Evolutionary conservation across 2,797 vertebrate species (phyloP).

Genomic region (Gallirallus australis): DNA sequence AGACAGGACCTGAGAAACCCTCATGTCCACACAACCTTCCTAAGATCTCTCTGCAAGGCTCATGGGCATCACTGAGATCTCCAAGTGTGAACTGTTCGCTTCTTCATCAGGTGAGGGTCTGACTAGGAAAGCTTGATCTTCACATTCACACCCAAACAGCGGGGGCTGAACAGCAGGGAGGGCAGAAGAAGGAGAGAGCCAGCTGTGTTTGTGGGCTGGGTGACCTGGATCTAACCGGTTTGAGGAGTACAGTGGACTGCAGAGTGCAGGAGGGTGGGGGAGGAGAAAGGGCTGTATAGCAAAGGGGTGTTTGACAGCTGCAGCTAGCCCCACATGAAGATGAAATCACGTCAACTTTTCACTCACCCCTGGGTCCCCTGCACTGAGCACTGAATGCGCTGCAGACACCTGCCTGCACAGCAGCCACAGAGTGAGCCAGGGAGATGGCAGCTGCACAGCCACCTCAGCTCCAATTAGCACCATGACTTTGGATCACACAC

Average conservation of each 20-base stretch:
- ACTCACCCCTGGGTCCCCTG: not conserved
- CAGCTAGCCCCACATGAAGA: not conserved
- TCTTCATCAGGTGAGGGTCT: constrained; percentile 83
- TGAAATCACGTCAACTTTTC: not conserved
- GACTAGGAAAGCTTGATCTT: not conserved
- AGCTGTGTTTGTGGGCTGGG: not conserved
- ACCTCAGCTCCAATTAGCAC: accelerated
- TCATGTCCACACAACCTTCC: constrained; percentile 78
- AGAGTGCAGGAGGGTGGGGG: not conserved
- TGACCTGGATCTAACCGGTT: not conserved
- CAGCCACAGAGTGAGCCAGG: not conserved
- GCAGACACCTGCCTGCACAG: not conserved
- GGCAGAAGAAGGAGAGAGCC: not conserved
- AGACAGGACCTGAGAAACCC: constrained; percentile 80
- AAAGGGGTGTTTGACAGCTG: not conserved
- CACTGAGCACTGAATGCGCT: not conserved
- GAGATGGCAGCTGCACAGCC: not conserved
- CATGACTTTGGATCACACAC: not conserved
- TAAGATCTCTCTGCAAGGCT: constrained; percentile 89
- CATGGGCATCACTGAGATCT: constrained; percentile 92
- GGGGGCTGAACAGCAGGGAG: not conserved
- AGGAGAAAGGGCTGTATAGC: not conserved
- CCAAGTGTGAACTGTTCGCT: constrained; percentile 88
- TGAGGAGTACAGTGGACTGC: not conserved
- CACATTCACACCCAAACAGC: not conserved